phyloP scores from a whole-genome alignment of 2,797 vertebrate genomes.

The Leptodactylus fallax region DNA sequence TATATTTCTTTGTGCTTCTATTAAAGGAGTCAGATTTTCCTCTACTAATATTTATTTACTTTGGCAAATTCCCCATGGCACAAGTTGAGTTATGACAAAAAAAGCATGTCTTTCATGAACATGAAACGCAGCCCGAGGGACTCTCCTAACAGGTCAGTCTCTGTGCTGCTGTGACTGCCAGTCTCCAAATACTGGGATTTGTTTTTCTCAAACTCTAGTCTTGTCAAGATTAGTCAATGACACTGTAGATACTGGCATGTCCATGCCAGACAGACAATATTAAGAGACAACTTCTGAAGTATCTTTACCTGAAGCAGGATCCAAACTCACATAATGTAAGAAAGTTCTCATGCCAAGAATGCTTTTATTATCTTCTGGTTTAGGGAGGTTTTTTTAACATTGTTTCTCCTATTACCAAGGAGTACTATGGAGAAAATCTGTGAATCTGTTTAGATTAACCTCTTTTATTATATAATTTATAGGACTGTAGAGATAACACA shows the following conservation, averaged over 20 bases:
- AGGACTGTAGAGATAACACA: too few relatives aligned
- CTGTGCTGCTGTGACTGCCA: conserved; percentile 19
- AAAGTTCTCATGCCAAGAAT: conserved; percentile 23
- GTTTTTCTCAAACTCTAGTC: conserved; percentile 23
- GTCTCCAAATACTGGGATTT: conserved; percentile 11
- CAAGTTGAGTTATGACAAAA: conserved; percentile 47
- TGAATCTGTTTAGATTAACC: neutral
- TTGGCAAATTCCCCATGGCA: conserved; percentile 46
- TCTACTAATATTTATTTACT: conserved; percentile 43
- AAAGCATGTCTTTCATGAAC: conserved; percentile 43
- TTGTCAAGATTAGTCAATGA: conserved; percentile 50
- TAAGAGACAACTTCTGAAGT: neutral
- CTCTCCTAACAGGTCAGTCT: conserved; percentile 39
- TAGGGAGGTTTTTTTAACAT: neutral
- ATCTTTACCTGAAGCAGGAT: conserved; percentile 19
- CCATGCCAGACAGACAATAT: neutral
- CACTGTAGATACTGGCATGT: neutral
- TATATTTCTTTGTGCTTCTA: neutral
- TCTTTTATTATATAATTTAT: neutral
- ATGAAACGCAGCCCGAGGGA: conserved; percentile 40
- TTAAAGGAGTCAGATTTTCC: conserved; percentile 36
- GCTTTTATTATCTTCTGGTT: conserved; percentile 1
- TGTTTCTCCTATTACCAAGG: neutral
- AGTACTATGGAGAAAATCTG: neutral
- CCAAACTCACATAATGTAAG: neutral